Percentiles rank a stretch among this genome's conserved stretches.
These are phyloP conservation scores for Prolemur simus DNA, from an alignment of 2,113 vertebrate species.

Conservation along the genomic window DNA sequence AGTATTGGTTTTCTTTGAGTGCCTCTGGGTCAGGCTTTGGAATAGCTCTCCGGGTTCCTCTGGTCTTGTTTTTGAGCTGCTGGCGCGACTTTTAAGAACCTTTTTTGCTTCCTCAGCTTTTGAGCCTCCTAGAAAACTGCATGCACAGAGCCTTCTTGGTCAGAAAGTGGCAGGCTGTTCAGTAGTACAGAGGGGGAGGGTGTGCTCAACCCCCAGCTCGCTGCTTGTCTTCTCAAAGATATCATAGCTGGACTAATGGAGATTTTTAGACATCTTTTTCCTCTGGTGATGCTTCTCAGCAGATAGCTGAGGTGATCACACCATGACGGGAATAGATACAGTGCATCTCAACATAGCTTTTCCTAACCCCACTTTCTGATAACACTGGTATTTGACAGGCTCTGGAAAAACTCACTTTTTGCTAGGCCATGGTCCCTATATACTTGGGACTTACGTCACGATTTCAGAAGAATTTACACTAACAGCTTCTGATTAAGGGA, in stretches of 20 bases:
- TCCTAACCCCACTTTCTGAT: not conserved
- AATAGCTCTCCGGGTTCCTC: not conserved
- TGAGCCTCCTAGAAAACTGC: constrained; percentile 86
- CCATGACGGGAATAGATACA: not conserved
- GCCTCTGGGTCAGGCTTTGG: not conserved
- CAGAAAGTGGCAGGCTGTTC: constrained; percentile 83
- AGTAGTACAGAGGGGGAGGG: constrained; percentile 84
- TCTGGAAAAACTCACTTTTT: not conserved
- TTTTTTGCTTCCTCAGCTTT: constrained; percentile 85
- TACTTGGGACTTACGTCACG: not conserved
- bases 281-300: constrained; percentile 84
- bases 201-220: constrained; percentile 88
- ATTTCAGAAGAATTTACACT: not conserved
- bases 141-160: constrained; percentile 90
- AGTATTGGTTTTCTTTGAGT: constrained; percentile 59
- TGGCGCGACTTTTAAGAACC: constrained; percentile 30
- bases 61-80: not conserved
- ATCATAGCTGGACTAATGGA: constrained; percentile 85
- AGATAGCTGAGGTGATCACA: not conserved
- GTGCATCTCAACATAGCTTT: not conserved
- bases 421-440: not conserved
- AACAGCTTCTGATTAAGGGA: not conserved
- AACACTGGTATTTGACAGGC: not conserved
- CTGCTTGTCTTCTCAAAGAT: constrained; percentile 88
- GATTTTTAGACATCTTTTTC: constrained; percentile 86